Base-by-base conservation (phyloP, 2,888 invertebrate genomes). In the Catocala nupta region DNA sequence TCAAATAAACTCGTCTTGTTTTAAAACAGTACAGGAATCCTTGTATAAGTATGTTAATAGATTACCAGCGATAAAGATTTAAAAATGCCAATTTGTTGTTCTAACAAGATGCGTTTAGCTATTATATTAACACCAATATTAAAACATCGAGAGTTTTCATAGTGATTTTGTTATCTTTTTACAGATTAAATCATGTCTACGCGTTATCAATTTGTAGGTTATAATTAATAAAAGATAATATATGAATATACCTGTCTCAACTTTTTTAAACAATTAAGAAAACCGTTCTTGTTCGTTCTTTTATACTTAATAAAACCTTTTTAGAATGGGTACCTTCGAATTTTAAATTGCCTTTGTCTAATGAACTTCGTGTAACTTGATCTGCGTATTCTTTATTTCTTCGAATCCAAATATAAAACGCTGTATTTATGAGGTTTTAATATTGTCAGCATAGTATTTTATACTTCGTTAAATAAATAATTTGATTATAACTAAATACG, bases 121-220 rank as follows among this genome's bases (percentile, higher is more conserved):
- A 25, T 25, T 25, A 25, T 25, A 25, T 25, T 25, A 25, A 25
- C 25, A 25, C 3, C 25, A 3, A 25, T 25, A 25, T 25, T 25
- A 25, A 25, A 25, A 1, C 16, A 25, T 25, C 4, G 84, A 83
- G 81, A 84, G 82, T 82, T 83, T 80, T 78, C 48, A 63, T 60
- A 81, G 88, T 89, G 87, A 87, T 83, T 80, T 86, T 84, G 65
- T 89, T 89, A 88, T 89, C 90, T 90, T 48, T 33, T 45, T 74
- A 86, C 87, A 63, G 63, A 63, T 63, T 55, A 58, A 55, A 63
- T 90, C 89, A 88, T 85, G 88, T 84, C 50, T 80, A 80, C 81
- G 81, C 82, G 61, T 60, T 57, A 69, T 71, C 81, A 87, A 85
- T 85, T 80, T 83, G 78, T 84, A 80, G 81, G 81, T 84, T 87